Evolutionary conservation across 1,140 invertebrate genomes (phyloP).

Genomic region (Drosophila ficusphila): DNA sequence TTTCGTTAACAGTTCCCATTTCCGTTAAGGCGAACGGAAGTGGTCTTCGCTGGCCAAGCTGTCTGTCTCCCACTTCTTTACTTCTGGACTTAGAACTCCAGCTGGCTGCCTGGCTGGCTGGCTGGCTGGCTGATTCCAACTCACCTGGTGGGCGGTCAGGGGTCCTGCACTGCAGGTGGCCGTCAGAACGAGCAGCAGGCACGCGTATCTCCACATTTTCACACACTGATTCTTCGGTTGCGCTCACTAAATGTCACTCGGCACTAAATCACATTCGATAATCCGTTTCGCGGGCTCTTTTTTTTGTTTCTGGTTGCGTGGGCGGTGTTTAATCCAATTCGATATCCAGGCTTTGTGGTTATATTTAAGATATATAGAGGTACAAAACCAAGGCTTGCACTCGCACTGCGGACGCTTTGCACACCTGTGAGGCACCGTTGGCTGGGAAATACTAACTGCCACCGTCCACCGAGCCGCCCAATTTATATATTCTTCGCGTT

Average conservation of each 20-base stretch:
- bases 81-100: background rate
- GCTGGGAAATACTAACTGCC: conserved; percentile 83
- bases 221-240: conserved; percentile 42
- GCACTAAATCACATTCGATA: conserved; percentile 10
- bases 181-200: conserved; percentile 49
- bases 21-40: conserved; percentile 71
- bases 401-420: conserved; percentile 64
- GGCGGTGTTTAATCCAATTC: conserved; percentile 55
- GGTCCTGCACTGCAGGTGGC: conserved; percentile 70
- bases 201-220: conserved; percentile 60
- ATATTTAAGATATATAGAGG: no score
- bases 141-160: conserved; percentile 59
- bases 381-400: conserved; percentile 82
- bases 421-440: conserved; percentile 84
- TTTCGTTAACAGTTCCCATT: conserved; percentile 75
- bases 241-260: conserved; percentile 38
- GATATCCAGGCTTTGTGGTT: conserved; percentile 48
- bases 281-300: conserved; percentile 1
- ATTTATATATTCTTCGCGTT: conserved; percentile 84
- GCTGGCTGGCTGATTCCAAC: no score
- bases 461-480: conserved; percentile 69
- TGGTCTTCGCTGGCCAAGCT: conserved; percentile 40
- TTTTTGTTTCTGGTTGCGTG: background rate
- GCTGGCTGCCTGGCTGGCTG: no score
- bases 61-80: conserved; percentile 28